Evolutionary conservation across 2,888 invertebrate species (phyloP).

Genomic region (Caenorhabditis sinica): DNA sequence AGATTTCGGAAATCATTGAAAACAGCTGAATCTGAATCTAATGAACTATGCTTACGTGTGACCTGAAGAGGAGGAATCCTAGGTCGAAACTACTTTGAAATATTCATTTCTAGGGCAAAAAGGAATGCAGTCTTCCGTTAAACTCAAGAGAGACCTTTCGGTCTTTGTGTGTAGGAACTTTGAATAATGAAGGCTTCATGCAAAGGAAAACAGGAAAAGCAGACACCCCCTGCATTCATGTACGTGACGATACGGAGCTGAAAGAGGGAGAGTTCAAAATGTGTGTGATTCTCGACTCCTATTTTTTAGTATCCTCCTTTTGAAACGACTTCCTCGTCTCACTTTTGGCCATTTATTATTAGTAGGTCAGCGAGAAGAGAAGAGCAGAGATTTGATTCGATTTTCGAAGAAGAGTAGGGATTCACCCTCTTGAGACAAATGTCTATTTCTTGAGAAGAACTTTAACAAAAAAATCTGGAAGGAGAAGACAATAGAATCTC

Average conservation of each 20-base stretch:
- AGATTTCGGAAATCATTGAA: background rate
- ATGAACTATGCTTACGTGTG: slow-evolving; percentile 53
- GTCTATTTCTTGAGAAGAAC: background rate
- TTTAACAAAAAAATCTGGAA: background rate
- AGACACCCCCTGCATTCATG: slow-evolving; percentile 1
- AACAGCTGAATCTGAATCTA: slow-evolving; percentile 44
- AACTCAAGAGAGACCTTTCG: slow-evolving; percentile 16
- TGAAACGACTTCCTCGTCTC: slow-evolving; percentile 35
- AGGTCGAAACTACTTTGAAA: slow-evolving; percentile 35
- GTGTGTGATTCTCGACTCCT: slow-evolving; percentile 18
- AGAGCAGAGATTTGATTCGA: slow-evolving; percentile 47
- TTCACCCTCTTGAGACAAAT: slow-evolving; percentile 7
- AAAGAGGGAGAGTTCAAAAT: slow-evolving; percentile 21
- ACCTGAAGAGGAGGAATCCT: slow-evolving; percentile 8
- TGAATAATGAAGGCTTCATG: slow-evolving; percentile 42
- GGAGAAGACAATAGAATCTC: background rate
- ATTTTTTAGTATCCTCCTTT: background rate
- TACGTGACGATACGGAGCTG: slow-evolving; percentile 15
- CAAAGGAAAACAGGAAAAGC: slow-evolving; percentile 50
- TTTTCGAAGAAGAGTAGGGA: slow-evolving; percentile 20
- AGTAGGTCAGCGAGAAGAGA: slow-evolving; percentile 24
- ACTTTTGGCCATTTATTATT: slow-evolving; percentile 53
- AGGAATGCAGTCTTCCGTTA: slow-evolving; percentile 29
- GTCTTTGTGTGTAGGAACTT: slow-evolving; percentile 20
- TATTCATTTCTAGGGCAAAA: slow-evolving; percentile 18